These are phyloP conservation scores for Camelus bactrianus DNA, from an alignment of 2,113 vertebrate species.

Conservation along the genomic window DNA sequence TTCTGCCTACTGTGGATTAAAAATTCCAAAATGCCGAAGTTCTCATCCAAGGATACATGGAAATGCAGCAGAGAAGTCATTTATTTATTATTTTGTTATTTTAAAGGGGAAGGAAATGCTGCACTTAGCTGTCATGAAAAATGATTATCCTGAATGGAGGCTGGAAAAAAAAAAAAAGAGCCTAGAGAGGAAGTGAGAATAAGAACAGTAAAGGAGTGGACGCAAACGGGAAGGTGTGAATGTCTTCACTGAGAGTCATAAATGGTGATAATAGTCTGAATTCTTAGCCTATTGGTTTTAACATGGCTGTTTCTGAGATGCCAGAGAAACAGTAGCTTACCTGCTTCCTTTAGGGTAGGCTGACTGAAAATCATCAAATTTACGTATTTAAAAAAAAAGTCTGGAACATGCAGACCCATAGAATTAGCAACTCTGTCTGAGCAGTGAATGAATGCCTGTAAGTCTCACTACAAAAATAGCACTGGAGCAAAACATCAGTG, in stretches of 20 bases:
- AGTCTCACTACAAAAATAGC: not conserved
- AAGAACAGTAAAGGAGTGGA: not conserved
- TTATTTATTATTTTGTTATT: not conserved
- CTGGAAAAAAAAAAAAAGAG: constrained; percentile 18
- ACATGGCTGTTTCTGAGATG: not conserved
- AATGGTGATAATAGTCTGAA: not conserved
- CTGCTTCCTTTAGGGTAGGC: not conserved
- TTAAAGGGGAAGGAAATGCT: not conserved
- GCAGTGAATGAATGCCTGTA: not conserved
- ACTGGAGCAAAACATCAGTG: not conserved
- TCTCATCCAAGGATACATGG: not conserved
- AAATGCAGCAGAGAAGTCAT: not conserved
- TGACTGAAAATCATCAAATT: not conserved
- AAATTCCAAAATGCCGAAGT: not conserved
- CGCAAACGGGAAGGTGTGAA: not conserved
- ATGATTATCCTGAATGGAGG: not conserved
- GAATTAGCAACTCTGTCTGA: not conserved
- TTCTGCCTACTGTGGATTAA: not conserved
- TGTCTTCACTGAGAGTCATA: not conserved
- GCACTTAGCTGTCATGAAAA: not conserved
- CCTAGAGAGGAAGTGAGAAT: not conserved
- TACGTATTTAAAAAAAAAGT: not conserved
- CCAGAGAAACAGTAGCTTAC: not conserved
- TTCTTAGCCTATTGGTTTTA: not conserved
- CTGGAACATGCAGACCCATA: not conserved